Evolutionary conservation across 2,113 vertebrate species (phyloP), one percentile per base, ranked within the genome.

Genomic region (Arizona elegans): DNA sequence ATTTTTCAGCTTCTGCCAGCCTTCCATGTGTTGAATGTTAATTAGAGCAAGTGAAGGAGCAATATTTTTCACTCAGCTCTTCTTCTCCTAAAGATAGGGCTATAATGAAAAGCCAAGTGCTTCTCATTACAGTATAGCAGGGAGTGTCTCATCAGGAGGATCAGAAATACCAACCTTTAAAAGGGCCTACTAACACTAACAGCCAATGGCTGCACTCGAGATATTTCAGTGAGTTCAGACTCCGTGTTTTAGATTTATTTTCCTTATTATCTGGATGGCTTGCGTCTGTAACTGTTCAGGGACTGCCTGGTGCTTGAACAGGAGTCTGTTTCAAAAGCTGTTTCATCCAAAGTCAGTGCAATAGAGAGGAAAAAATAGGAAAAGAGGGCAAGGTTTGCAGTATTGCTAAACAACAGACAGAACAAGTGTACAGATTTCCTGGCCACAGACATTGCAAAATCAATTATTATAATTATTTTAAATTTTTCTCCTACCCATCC

Each of bases 1-100:
- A 88, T 90, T 90, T 93, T 95, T 91, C 93, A 95, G 95, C 91
- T 93, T 93, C 92, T 93, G 92, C 19, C 75, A 81, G 91, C 24
- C 91, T 92, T 93, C 93, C 47, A 33, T 95, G 94, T 55, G 2
- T 87, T 90, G 95, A 92, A 85, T 0, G 0, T 92, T 96, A 96
- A 95, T 93, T 90, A 94, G n/a, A 92, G 92, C 86, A 95, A 94
- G 91, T 59, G 6, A 93, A 86, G 23, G 58, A 92, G 91, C 38
- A 93, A 75, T 65, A 10, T 89, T 92, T 86, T 88, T 87, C 90
- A 75, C 94, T 95, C 93, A 94, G 75, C 93, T 55, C 19, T 81
- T 33, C 15, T n/a, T 90, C 52, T 90, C 52, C n/a, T 91, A 91
- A 87, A 47, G 29, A 89, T 47, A 10, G 43, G 29, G 23, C 58